Evolutionary conservation across 2,888 invertebrate genomes (phyloP).

Genomic region (Chrysolina haemoptera): DNA sequence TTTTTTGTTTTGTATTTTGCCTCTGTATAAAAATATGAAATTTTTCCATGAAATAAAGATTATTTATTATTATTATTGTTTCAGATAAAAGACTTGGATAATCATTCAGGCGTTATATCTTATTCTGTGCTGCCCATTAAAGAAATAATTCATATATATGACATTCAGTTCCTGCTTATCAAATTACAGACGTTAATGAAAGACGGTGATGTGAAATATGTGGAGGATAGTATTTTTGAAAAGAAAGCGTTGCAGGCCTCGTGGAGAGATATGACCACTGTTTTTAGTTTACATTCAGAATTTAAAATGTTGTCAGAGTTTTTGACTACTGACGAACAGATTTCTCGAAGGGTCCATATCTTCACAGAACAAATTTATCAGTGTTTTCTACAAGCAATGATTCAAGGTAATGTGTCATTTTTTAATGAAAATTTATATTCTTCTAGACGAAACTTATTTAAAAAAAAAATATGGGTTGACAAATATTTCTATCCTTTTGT

Average conservation of each 20-base stretch:
- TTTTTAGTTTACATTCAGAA: slow-evolving; percentile 35
- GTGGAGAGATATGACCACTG: slow-evolving; percentile 43
- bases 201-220: slow-evolving; percentile 41
- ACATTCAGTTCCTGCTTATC: slow-evolving; percentile 42
- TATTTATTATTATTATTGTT: slow-evolving; percentile 26
- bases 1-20: too few species aligned
- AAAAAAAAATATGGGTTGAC: not conserved
- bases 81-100: slow-evolving; percentile 41
- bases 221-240: slow-evolving; percentile 14
- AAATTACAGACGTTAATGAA: slow-evolving; percentile 44
- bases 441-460: not conserved
- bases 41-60: too few species aligned
- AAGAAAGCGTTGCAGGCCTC: slow-evolving; percentile 32
- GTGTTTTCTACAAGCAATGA: slow-evolving; percentile 32
- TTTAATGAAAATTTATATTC: not conserved
- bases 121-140: slow-evolving; percentile 48
- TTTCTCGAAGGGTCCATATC: slow-evolving; percentile 38
- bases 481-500: too few species aligned
- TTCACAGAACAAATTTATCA: slow-evolving; percentile 42
- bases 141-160: slow-evolving; percentile 50
- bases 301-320: slow-evolving; percentile 37
- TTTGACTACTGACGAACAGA: slow-evolving; percentile 26
- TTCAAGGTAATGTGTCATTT: slow-evolving; percentile 34
- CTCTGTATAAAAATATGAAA: too few species aligned
- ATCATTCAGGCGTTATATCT: slow-evolving; percentile 37